Base-by-base conservation (phyloP, 2,113 vertebrate genomes). In the Hyaena hyaena region DNA sequence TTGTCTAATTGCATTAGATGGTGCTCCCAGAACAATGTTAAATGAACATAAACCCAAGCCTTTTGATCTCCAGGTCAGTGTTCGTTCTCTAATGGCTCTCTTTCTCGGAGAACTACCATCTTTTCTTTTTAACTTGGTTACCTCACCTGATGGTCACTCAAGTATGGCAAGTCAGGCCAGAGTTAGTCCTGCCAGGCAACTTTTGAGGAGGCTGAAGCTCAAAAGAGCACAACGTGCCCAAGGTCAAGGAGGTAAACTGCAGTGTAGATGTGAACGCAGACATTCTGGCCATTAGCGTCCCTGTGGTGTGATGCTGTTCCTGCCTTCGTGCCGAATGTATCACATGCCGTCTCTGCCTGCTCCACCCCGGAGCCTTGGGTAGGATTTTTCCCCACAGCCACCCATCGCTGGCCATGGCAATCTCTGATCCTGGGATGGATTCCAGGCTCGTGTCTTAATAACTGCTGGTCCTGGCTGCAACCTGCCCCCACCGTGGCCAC, bases 1-100 rank as follows among this genome's bases (percentile, higher is more conserved):
- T 85, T 83, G 23, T 73, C n/a, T 73, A 50, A 58, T 73, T 94
- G 84, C 71, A 66, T 31, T 88, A 88, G 53, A 63, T 71, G 28
- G 12, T 35, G 50, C 39, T 86, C 35, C 39, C 43, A 93, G 91
- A 66, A 69, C 66, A 76, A 55, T 39, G 50, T 10, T 31, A 71
- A 45, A 10, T 24, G 61, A 83, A 71, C 43, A 23, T 4, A 28
- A 74, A 53, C 53, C 23, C n/a, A 65, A 31, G 82, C 53, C 50
- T 79, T 88, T 84, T 48, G n/a, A 10, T 50, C 55, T 73, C 5
- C 9, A 33, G 31, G 43, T 91, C 39, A 58, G 10, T 33, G 76
- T 3, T 68, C n/a, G 69, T 88, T 71, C 39, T 85, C 65, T 33
- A 65, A 26, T 28, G 24, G 9, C 63, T 17, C 43, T n/a, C 1